Evolutionary conservation across 2,888 invertebrate genomes (phyloP), one percentile per base, ranked within the genome.

Genomic region (Cecidostiba fungosa): DNA sequence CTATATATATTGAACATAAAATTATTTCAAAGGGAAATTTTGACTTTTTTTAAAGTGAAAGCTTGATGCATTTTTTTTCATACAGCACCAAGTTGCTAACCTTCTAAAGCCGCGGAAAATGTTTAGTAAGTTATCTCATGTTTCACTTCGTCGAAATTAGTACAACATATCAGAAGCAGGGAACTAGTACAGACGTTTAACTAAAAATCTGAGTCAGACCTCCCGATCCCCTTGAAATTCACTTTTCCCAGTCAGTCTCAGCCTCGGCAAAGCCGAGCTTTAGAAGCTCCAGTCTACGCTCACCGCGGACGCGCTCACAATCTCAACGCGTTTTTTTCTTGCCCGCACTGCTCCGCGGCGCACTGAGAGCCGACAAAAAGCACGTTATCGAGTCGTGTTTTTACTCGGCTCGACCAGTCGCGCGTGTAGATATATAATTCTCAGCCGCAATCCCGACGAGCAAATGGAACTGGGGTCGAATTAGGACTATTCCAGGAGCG

Each of bases 401-500:
- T 80, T 77, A 80, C 76, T 10, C 54, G 4, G 12, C 66, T 8
- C 66, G 66, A 12, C 0, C 26, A 3, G 26, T 66, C n/a, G 39
- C n/a, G 12, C 19, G 47, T 29, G 19, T 50, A 79, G 32, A 59
- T n/a, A 47, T 78, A 43, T 47, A 23, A 23, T 29, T 36, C 54
- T 12, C 26, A 29, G 66, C 69, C 26, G 69, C 66, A 76, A 76
- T 26, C 77, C 26, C 70, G 50, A n/a, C n/a, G 76, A 43, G 80
- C 84, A 80, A 70, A 84, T 69, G 77, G 76, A 76, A 80, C 84
- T 84, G 32, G 8, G 70, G 73, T 73, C 73, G 62, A 84, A 84
- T 84, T 78, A 84, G 78, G 84, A 66, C 78, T 73, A 62, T n/a
- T 29, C 8, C 66, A 54, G 70, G 32, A 29, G 76, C 26, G 76